These are phyloP conservation scores for Podabrus alpinus DNA, from an alignment of 2,888 invertebrate genomes.

Conservation along the genomic window DNA sequence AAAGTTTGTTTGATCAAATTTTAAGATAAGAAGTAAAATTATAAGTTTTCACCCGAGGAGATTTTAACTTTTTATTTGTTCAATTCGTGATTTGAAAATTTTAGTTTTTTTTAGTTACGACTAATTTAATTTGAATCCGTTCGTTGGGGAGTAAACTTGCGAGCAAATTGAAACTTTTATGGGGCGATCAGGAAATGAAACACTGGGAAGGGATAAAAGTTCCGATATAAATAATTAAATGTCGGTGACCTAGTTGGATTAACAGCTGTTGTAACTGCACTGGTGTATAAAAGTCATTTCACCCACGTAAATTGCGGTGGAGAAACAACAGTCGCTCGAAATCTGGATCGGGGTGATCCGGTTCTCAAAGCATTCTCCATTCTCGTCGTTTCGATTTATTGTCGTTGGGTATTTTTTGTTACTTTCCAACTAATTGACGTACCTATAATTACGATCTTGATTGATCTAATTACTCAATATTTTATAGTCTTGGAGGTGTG, in stretches of 20 bases:
- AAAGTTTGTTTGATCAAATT: background rate
- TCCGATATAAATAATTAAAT: conserved; percentile 15
- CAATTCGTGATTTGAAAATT: background rate
- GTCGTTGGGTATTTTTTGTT: background rate
- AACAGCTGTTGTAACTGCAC: conserved; percentile 1
- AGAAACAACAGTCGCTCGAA: conserved; percentile 3
- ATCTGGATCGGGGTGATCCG: conserved; percentile 22
- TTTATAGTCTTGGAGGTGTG: background rate
- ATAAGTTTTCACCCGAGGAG: background rate
- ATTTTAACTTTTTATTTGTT: background rate
- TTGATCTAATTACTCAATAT: background rate
- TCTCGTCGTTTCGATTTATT: background rate
- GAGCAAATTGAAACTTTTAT: background rate
- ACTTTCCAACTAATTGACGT: background rate
- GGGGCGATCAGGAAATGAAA: background rate
- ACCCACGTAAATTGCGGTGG: conserved; percentile 15
- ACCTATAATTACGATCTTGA: background rate
- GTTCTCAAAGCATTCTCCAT: conserved; percentile 6
- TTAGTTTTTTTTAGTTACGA: background rate
- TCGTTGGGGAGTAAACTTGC: background rate
- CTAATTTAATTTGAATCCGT: background rate
- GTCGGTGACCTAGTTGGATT: conserved; percentile 15
- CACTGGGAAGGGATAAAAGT: conserved; percentile 8
- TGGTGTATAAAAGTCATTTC: conserved; percentile 12
- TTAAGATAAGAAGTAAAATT: background rate